Evolutionary conservation across 2,797 vertebrate genomes (phyloP).

Genomic region (Melanotaenia boesemani): DNA sequence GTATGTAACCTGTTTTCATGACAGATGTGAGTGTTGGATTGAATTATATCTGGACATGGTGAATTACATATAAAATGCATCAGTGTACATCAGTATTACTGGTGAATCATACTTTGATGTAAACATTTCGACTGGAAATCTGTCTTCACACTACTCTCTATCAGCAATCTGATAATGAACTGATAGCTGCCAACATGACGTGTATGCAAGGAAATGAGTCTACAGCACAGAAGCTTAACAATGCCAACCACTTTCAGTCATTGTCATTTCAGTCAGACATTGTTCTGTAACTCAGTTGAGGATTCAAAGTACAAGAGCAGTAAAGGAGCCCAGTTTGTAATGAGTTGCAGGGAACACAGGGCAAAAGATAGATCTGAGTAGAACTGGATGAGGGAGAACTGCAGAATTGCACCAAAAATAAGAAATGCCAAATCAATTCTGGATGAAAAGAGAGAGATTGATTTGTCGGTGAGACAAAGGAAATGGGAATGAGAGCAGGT

Average conservation of each 20-base stretch:
- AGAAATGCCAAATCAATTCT: slow-evolving; percentile 77
- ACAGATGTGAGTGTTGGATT: background rate
- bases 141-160: slow-evolving; percentile 25
- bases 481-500: slow-evolving; percentile 50
- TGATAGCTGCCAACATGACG: slow-evolving; percentile 39
- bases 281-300: slow-evolving; percentile 65
- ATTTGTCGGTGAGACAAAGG: slow-evolving; percentile 75
- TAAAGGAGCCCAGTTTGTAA: slow-evolving; percentile 52
- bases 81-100: background rate
- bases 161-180: slow-evolving; percentile 39
- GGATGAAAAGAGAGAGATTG: slow-evolving; percentile 78
- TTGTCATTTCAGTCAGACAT: slow-evolving; percentile 35
- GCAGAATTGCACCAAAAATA: slow-evolving; percentile 65
- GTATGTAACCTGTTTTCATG: slow-evolving; percentile 21
- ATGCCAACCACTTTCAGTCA: slow-evolving; percentile 74
- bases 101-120: slow-evolving; percentile 3
- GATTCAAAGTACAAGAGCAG: slow-evolving; percentile 47
- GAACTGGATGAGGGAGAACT: slow-evolving; percentile 42
- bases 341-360: slow-evolving; percentile 51
- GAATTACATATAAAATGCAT: slow-evolving; percentile 9
- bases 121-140: slow-evolving; percentile 20
- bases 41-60: slow-evolving; percentile 13
- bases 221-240: slow-evolving; percentile 58
- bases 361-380: slow-evolving; percentile 35
- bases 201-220: slow-evolving; percentile 50